Evolutionary conservation across 2,797 vertebrate genomes (phyloP).

Genomic region (Acipenser transmontanus): DNA sequence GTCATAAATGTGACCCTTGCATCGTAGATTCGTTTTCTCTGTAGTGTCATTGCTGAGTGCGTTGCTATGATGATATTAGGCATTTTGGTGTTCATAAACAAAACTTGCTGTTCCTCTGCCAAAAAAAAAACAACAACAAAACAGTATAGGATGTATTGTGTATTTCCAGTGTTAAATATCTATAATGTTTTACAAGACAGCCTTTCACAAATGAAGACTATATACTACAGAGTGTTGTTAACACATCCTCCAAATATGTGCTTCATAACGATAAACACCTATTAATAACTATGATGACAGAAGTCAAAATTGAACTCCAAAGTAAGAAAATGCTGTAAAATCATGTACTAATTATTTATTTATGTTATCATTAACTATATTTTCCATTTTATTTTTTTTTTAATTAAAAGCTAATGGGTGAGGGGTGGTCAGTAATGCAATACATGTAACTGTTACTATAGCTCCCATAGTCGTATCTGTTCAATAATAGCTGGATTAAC

Average conservation of each 20-base stretch:
- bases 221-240: not conserved
- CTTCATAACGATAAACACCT: too few relatives aligned
- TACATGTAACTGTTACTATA: constrained; percentile 37
- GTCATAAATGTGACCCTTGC: constrained; percentile 54
- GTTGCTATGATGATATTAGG: constrained; percentile 62
- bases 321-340: constrained; percentile 24
- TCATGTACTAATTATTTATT: constrained; percentile 28
- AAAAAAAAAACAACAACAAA: constrained; percentile 54
- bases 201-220: constrained; percentile 27
- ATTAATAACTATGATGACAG: too few relatives aligned
- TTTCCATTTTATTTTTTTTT: constrained; percentile 44
- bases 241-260: not conserved
- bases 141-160: constrained; percentile 40
- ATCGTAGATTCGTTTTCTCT: constrained; percentile 58
- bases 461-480: constrained; percentile 33
- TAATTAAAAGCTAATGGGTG: constrained; percentile 27
- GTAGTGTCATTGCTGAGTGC: constrained; percentile 56
- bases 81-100: constrained; percentile 50
- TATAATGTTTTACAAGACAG: constrained; percentile 28
- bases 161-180: constrained; percentile 30
- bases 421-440: constrained; percentile 47
- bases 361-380: constrained; percentile 36
- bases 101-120: constrained; percentile 67
- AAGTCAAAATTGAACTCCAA: constrained; percentile 24
- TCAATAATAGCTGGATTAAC: constrained; percentile 26